A percentile compares a stretch with the other conserved stretches of the same genome.
Conservation (phyloP, 2,797 vertebrate species). For the Periophthalmus magnuspinnatus region DNA sequence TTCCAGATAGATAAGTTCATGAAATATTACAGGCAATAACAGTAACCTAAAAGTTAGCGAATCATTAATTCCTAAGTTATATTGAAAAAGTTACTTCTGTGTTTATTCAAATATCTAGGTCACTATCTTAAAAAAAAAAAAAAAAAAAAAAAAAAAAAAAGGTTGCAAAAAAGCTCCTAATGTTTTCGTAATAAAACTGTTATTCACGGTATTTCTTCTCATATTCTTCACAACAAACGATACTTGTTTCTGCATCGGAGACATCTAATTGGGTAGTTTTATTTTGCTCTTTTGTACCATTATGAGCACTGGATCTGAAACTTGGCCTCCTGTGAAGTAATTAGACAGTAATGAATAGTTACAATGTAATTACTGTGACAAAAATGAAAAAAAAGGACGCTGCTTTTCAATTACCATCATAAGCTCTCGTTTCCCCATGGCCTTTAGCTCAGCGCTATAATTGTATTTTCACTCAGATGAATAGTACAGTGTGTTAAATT, state of each 20-base stretch:
- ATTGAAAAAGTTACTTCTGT: no score
- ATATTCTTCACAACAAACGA: no score
- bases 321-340: constrained; percentile 57
- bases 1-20: no score
- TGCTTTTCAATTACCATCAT: constrained; percentile 63
- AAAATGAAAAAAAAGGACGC: constrained; percentile 30
- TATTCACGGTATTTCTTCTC: no score
- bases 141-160: no score
- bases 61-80: no score
- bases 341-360: constrained; percentile 72
- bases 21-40: no score
- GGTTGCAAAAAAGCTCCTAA: no score
- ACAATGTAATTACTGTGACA: constrained; percentile 65
- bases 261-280: neutral
- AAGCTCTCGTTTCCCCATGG: constrained; percentile 46
- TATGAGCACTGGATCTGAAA: constrained; percentile 54
- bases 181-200: no score
- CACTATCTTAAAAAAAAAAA: no score
- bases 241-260: neutral
- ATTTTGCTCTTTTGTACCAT: constrained; percentile 16
- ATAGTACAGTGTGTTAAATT: constrained; percentile 70
- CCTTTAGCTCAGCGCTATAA: constrained; percentile 57
- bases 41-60: no score
- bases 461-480: constrained; percentile 67
- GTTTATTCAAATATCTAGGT: no score